These are phyloP conservation scores for Saturnia pavonia DNA, from an alignment of 2,888 invertebrate genomes.

Conservation along the genomic window DNA sequence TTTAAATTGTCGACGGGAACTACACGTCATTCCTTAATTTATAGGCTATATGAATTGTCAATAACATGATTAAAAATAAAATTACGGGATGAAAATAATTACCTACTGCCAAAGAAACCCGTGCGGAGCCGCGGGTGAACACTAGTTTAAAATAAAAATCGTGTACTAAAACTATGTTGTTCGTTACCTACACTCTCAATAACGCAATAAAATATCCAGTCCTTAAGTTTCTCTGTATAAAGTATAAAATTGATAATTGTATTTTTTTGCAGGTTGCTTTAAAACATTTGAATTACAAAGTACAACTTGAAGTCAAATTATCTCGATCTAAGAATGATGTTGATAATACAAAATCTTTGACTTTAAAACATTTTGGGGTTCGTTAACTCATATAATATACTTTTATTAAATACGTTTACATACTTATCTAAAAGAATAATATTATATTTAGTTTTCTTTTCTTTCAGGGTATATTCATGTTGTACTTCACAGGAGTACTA, in stretches of 20 bases:
- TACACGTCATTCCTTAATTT: too few relatives aligned
- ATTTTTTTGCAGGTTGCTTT: constrained; percentile 70
- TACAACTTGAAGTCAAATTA: constrained; percentile 77
- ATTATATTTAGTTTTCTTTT: constrained; percentile 20
- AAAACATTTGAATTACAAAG: constrained; percentile 73
- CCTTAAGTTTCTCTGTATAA: background rate
- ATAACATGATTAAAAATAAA: too few relatives aligned
- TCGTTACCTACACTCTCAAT: too few relatives aligned
- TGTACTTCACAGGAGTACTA: constrained; percentile 50
- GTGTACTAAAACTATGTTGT: too few relatives aligned
- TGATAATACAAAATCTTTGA: constrained; percentile 51
- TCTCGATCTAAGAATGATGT: constrained; percentile 62
- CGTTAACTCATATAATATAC: constrained; percentile 22
- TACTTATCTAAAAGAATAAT: too few relatives aligned
- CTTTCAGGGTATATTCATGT: constrained; percentile 64
- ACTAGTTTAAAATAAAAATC: too few relatives aligned
- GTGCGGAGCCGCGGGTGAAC: too few relatives aligned
- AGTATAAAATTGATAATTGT: background rate
- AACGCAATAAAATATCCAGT: too few relatives aligned
- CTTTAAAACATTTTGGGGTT: constrained; percentile 59
- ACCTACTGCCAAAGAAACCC: too few relatives aligned
- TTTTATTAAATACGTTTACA: background rate
- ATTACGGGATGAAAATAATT: too few relatives aligned
- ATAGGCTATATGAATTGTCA: too few relatives aligned
- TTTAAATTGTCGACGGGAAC: too few relatives aligned